Evolutionary conservation across 2,888 invertebrate genomes (phyloP).

Genomic region (Deroplatys truncata): DNA sequence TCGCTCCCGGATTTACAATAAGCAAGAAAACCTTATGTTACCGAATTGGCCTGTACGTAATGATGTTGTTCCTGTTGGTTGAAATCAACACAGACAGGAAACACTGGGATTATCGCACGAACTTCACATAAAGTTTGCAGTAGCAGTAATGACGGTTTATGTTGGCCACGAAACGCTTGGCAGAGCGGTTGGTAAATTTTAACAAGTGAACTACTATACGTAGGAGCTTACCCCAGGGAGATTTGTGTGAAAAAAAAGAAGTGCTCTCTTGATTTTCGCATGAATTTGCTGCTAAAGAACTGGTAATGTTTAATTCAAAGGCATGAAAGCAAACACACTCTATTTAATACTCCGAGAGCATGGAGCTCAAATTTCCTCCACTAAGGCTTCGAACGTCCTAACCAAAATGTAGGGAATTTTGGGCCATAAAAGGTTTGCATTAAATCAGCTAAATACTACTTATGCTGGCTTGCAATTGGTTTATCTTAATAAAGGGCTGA

Average conservation of each 20-base stretch:
- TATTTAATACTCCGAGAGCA: background rate
- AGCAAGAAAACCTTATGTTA: no score
- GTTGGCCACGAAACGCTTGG: background rate
- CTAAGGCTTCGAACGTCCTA: background rate
- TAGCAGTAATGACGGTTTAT: no score
- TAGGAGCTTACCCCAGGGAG: background rate
- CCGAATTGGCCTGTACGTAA: no score
- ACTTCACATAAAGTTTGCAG: no score
- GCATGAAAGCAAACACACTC: background rate
- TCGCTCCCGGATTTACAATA: no score
- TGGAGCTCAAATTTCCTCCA: background rate
- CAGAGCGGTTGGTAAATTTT: background rate
- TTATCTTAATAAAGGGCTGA: no score
- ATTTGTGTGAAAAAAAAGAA: background rate
- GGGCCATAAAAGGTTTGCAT: no score
- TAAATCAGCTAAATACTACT: no score
- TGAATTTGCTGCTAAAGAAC: background rate
- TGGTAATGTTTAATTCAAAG: background rate
- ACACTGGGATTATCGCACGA: no score
- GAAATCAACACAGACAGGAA: background rate
- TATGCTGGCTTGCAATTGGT: no score
- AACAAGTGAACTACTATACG: background rate
- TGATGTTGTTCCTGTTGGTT: no score
- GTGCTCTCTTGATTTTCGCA: background rate
- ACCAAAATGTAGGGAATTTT: no score